Base-by-base conservation (phyloP, 2,113 vertebrate genomes). In the Marcusenius ussheri region DNA sequence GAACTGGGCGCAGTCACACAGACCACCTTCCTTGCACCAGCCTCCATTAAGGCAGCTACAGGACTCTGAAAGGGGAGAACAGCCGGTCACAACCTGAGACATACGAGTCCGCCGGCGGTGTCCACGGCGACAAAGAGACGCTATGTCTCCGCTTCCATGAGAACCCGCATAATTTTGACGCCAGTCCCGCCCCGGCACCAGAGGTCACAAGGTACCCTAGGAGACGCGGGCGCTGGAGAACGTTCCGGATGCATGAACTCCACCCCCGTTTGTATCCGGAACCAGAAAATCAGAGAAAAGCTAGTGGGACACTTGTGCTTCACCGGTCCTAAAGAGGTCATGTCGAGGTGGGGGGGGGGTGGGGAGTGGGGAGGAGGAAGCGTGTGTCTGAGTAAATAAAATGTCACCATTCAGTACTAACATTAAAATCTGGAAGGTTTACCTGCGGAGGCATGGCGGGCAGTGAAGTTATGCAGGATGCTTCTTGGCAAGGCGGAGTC, bases 1-100 rank as follows among this genome's bases (percentile, higher is more conserved):
- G 96, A 99, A 98, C 94, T 98, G 97, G 93, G 97, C 96, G 93
- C 98, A 99, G 94, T 99, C 98, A 95, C 98, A 99, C 91, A 94
- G 95, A 92, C 97, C 98, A 24, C 95, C 93, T 89, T 97, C 96
- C 91, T 97, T 97, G 96, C 98, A 99, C 95, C 96, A 96, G 92
- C 98, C 98, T 85, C 98, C 98, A 92, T 99, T 99, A 94, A 99
- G 98, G 93, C 98, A 99, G 91, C 96, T 96, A 4, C 96, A 96
- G 83, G 95, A 94, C 91, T 96, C 96, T 96, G 93, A 88, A 90
- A 93, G 90, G 91, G 58, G 39, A 88, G 53, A 94, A 94, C 11
- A 88, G 11, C 49, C 62, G 90, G 46, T 91, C 83, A 87, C 42
- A 85, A 50, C 74, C 87, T 2, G 17, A 50, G 85, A 56, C 49